Evolutionary conservation across 2,113 vertebrate species (phyloP), one percentile per base, ranked within the genome.

Genomic region (Hydrolagus affinis): DNA sequence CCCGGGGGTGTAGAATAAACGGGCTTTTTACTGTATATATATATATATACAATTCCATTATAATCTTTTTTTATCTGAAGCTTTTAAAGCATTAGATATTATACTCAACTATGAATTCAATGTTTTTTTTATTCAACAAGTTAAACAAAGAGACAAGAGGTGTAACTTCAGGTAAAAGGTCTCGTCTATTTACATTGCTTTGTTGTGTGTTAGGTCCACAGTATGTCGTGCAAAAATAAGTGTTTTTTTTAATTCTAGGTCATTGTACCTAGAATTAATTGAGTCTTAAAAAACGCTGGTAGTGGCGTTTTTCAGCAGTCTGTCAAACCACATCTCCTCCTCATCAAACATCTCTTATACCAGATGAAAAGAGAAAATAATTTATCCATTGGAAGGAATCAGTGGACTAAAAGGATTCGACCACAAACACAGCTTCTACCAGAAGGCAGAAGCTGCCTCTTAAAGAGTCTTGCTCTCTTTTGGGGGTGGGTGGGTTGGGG

Each of bases 11-110:
- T n/a, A n/a, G n/a, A n/a, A n/a, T n/a, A n/a, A n/a, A n/a, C n/a
- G n/a, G n/a, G n/a, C n/a, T n/a, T n/a, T n/a, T n/a, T 80, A 86
- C 92, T 90, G 90, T 90, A 89, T 44, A 44, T 44, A 44, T 6
- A 44, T 44, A 44, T 44, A 44, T 44, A 6, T 6, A 1, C 44
- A 44, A 44, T 6, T 44, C 44, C 6, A 89, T 90, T 91, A 91
- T 95, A 95, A 94, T 95, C 93, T 94, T 91, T 90, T 86, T 86
- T 86, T 89, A 90, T 75, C 91, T 87, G 88, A 88, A 90, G 91
- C 90, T 86, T 90, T 91, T 91, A 90, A 89, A 88, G 90, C 91
- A 95, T 92, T 94, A 95, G 89, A 91, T 88, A 89, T 92, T 91
- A 95, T 90, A 88, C 32, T 71, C 57, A 88, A 92, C 86, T 88